Base-by-base conservation (phyloP, 2,888 invertebrate genomes). In the Furcula furcula region DNA sequence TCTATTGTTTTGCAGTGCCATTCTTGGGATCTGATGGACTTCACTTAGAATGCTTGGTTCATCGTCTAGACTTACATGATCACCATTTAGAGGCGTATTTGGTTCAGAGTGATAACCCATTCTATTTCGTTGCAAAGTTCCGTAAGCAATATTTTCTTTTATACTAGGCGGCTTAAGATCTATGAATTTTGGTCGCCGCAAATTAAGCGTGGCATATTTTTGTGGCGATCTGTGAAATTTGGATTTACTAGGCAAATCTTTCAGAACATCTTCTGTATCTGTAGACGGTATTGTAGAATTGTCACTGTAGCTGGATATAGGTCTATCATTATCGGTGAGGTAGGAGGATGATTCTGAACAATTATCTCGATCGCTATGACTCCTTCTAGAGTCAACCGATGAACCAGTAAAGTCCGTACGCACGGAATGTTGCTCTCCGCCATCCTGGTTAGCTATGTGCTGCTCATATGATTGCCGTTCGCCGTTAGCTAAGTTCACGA, bases 21-120 rank as follows among this genome's bases (percentile, higher is more conserved):
- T 84, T 72, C 81, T 68, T 20, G 88, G 81, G 65, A 87, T 83
- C 64, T 82, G 76, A 46, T 84, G 82, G 31, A 83, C 80, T 67
- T 86, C 82, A 59, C 66, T 81, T 19, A 82, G 59, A 55, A 87
- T 72, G 61, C 61, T 75, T 44, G 76, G 69, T 39, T 78, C 78
- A 41, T 76, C 76, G 46, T 66, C 72, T 37, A 83, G 60, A 41
- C 73, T 69, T 7, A 61, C 46, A 46, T 64, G 66, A 45, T 86
- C 85, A 28, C 75, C 72, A 39, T 68, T 72, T 16, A 88, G 56
- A 16, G 89, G 89, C 7, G 89, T 89, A 54, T 79, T 89, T 21
- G 89, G 89, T 70, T 89, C 89, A 3, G 89, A 89, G 59, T 86
- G 80, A 61, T 87, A 87, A 15, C 88, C 88, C 43, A 86, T 76